Evolutionary conservation across 1,140 invertebrate species (phyloP).

Genomic region (Apocrypta bakeri): DNA sequence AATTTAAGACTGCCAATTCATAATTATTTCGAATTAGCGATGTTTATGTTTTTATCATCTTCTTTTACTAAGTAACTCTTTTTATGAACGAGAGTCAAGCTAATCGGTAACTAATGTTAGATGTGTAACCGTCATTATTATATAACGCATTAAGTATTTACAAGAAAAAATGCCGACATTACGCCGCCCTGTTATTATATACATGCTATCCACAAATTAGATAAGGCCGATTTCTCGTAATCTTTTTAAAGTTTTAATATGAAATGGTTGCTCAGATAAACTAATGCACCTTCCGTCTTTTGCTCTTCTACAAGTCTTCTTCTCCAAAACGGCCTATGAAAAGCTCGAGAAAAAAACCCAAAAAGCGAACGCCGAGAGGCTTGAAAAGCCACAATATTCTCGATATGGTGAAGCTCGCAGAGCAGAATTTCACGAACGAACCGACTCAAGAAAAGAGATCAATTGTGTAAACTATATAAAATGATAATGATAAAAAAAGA

Average conservation of each 20-base stretch:
- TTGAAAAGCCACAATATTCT: conserved; percentile 22
- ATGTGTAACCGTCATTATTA: not conserved
- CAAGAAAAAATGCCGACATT: conserved; percentile 24
- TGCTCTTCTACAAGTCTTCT: conserved; percentile 20
- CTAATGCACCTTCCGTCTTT: conserved; percentile 26
- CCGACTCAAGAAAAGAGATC: conserved; percentile 23
- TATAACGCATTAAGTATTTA: conserved; percentile 10
- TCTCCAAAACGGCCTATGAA: conserved; percentile 44
- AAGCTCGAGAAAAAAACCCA: not conserved
- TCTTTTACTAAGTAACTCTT: not conserved
- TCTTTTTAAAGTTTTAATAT: conserved; percentile 2
- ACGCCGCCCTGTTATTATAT: not conserved
- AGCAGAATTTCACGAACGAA: not conserved
- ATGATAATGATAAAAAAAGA: conserved; percentile 36
- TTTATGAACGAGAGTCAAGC: not conserved
- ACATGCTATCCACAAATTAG: conserved; percentile 1
- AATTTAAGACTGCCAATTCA: conserved; percentile 73
- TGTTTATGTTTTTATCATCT: conserved; percentile 19
- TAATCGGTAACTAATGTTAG: not conserved
- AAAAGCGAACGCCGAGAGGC: conserved; percentile 8
- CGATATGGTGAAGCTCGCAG: not conserved
- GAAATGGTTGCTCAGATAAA: not conserved
- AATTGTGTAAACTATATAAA: conserved; percentile 44
- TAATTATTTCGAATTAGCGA: conserved; percentile 10
- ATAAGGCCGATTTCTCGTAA: conserved; percentile 24